Evolutionary conservation across 53 echinoderm and acorn worm species (phyloP), one percentile per base, ranked within the genome.

Genomic region (Temnopleurus reevesii): DNA sequence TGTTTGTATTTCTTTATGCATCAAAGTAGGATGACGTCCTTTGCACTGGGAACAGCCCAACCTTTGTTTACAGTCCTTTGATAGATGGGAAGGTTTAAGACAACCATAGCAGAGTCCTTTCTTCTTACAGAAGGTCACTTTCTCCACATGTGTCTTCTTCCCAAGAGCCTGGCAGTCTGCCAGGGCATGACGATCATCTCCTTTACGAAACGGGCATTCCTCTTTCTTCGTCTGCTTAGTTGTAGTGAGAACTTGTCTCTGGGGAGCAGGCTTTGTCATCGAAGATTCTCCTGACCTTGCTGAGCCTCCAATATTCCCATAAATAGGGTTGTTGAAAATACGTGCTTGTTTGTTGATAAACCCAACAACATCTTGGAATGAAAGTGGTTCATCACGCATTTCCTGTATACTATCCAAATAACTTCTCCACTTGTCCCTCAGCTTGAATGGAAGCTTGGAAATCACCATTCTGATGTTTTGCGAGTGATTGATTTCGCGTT

Each of bases 101-200:
- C 94, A 94, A 25, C 77, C 86, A 79, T 84, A 94, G 63, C 92
- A 94, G 17, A 94, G 71, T 64, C 92, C 90, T 55, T 83, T 76
- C 23, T 77, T 45, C 34, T 59, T 30, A 10, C 83, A 83, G 53
- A 83, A 83, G 2, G 31, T 8, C 18, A 83, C 1, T 5, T 56
- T 55, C 21, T 83, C 90, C 31, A 55, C 80, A 43, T 84, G 56
- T 77, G 92, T n/a, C 51, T 89, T 91, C 18, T 45, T 45, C 19
- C 17, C 61, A 2, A 94, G 34, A 36, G 25, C 77, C 59, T 83
- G 46, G 65, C 95, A 92, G 59, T 76, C 83, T 29, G 59, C 45
- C 54, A 92, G 43, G 13, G 45, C 0, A 58, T 94, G 92, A n/a
- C n/a, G n/a, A 18, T 54, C 53, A 2, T 71, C 55, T 17, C 8